Conservation (phyloP, 2,888 invertebrate genomes). For the Papilio gigon region DNA sequence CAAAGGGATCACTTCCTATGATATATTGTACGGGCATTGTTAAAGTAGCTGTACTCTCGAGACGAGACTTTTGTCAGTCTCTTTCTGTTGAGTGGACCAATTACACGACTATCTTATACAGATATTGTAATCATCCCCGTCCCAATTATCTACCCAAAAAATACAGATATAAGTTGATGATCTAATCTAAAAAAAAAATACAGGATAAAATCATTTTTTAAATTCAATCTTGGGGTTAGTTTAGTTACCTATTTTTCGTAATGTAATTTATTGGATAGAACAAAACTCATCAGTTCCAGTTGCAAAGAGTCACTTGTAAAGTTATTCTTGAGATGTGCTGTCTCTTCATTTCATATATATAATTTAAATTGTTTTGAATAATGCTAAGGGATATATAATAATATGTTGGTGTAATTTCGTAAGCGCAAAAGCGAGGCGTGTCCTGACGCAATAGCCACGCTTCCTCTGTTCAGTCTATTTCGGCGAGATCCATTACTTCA, state of each 20-base stretch:
- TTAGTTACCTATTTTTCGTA: no score
- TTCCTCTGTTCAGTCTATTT: constrained; percentile 81
- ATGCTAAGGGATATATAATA: not conserved
- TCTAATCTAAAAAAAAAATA: no score
- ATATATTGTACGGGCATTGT: constrained; percentile 35
- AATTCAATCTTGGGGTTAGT: not conserved
- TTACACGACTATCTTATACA: not conserved
- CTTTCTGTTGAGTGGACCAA: not conserved
- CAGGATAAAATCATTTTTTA: no score
- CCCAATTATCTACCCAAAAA: no score
- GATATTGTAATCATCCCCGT: not conserved
- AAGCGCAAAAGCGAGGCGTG: constrained; percentile 40
- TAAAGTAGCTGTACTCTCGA: constrained; percentile 5
- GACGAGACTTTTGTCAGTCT: not conserved
- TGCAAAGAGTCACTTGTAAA: not conserved
- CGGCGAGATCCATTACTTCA: constrained; percentile 81
- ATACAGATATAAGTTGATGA: no score
- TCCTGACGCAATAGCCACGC: constrained; percentile 65
- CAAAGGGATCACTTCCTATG: constrained; percentile 35
- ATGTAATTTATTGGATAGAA: no score
- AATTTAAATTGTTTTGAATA: not conserved
- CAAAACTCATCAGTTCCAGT: not conserved
- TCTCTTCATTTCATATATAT: not conserved
- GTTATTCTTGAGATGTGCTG: not conserved
- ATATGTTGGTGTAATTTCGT: constrained; percentile 25